Base-by-base conservation (phyloP, 92 coral and sea anemone species). In the Bergia puertoricense region DNA sequence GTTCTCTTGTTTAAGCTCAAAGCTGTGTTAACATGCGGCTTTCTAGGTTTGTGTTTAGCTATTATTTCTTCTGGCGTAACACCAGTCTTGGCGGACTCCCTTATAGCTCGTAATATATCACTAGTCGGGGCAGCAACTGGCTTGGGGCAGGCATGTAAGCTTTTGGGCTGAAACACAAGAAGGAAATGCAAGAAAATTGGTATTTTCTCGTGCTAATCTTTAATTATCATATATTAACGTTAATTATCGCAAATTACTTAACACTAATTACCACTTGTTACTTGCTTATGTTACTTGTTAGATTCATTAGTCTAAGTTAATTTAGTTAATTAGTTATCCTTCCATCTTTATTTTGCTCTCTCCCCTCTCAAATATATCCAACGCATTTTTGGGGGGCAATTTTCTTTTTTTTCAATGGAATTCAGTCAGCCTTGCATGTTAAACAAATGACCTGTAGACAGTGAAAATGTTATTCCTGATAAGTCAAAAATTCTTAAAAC, bases 141-240 rank as follows among this genome's bases (percentile, higher is more conserved):
- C 90, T 91, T 85, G 79, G 90, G 88, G 96, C 91, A 95, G 94
- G 89, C 92, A 82, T 91, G 93, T 82, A 91, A 89, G 85, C 93
- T 91, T 92, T 95, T 91, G 86, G 98, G 94, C 96, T 94, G 96
- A 90, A 94, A 84, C 42, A 84, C 79, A 84, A 84, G 66, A 93
- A 81, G 91, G 81, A 92, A 88, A 77, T 43, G 77, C 67, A 84
- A 84, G 38, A 80, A 84, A 84, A 84, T 84, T 84, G 78, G 87
- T 84, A 84, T 84, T 30, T 69, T 38, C 42, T 45, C 65, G 39
- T 23, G 77, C 39, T 84, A 69, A 44, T 84, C 43, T 39, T 81
- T 81, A 30, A 30, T 30, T 30, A 81, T 57, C 38, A 66, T 56
- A 16, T 48, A 50, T 39, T 79, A 51, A 79, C n/a, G 43, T 79